Evolutionary conservation across 1,140 invertebrate species (phyloP).

Genomic region (Cardiocondyla obscurior): DNA sequence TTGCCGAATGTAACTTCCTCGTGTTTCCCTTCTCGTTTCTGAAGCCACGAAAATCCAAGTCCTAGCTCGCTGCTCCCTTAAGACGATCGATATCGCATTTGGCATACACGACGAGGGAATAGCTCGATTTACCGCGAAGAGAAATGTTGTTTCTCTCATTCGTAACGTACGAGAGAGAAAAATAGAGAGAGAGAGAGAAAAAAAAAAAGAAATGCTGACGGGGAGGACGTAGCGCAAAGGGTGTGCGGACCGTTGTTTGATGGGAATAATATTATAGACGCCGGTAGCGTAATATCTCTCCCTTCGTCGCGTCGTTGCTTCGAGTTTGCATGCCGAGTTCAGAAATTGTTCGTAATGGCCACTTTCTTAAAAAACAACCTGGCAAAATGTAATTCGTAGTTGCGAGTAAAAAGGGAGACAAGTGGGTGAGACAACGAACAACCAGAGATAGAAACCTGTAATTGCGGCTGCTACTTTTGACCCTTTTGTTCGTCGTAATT

Average conservation of each 20-base stretch:
- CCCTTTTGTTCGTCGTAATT: constrained; percentile 56
- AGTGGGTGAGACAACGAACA: not conserved
- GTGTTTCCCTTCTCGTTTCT: not conserved
- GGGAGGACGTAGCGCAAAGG: not conserved
- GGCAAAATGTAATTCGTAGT: constrained; percentile 5
- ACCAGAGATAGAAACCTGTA: constrained; percentile 28
- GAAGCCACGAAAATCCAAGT: not conserved
- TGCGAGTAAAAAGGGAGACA: not conserved
- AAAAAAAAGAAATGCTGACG: not conserved
- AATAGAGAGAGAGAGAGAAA: no score
- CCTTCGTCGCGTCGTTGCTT: not conserved
- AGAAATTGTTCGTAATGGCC: constrained; percentile 34
- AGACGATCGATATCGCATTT: constrained; percentile 20
- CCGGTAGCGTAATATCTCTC: not conserved
- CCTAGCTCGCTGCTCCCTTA: not conserved
- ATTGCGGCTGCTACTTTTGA: constrained; percentile 53
- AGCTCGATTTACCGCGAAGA: constrained; percentile 11
- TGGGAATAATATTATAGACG: constrained; percentile 23
- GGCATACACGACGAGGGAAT: not conserved
- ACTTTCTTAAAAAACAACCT: constrained; percentile 35
- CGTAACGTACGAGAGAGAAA: not conserved
- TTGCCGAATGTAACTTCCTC: not conserved
- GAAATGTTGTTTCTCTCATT: constrained; percentile 35
- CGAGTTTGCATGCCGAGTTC: constrained; percentile 19
- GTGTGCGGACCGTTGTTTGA: constrained; percentile 3